These are phyloP conservation scores for Sarcophaga variegata DNA, from an alignment of 2,888 invertebrate species.

Conservation along the genomic window DNA sequence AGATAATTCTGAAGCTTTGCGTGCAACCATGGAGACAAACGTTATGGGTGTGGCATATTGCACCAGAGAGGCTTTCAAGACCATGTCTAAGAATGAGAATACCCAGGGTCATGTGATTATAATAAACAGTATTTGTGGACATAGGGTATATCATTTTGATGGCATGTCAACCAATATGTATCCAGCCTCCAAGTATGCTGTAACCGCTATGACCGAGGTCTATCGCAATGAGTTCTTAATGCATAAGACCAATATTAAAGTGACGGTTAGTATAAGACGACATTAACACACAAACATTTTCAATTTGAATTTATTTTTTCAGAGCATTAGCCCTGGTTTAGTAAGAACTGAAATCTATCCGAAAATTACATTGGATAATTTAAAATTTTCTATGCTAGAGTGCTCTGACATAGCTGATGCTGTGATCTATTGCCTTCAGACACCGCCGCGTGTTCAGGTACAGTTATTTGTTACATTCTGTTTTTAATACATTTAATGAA, in stretches of 20 bases:
- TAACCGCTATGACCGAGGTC: slow-evolving; percentile 76
- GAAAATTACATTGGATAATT: not conserved
- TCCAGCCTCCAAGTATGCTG: slow-evolving; percentile 75
- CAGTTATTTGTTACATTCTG: slow-evolving; percentile 9
- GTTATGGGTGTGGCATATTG: slow-evolving; percentile 80
- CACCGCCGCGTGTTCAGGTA: slow-evolving; percentile 59
- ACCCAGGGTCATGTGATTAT: slow-evolving; percentile 81
- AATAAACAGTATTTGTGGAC: slow-evolving; percentile 79
- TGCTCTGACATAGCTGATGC: slow-evolving; percentile 51
- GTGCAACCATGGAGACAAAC: slow-evolving; percentile 80
- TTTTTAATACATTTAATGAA: not conserved
- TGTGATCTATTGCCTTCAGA: slow-evolving; percentile 62
- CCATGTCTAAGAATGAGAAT: slow-evolving; percentile 79
- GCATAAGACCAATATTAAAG: slow-evolving; percentile 71
- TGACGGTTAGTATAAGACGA: slow-evolving; percentile 67
- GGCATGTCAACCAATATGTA: slow-evolving; percentile 71
- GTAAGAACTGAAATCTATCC: slow-evolving; percentile 61
- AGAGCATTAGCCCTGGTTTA: slow-evolving; percentile 69
- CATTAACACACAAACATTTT: not conserved
- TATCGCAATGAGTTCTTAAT: slow-evolving; percentile 75
- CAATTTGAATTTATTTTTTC: not conserved
- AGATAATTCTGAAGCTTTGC: slow-evolving; percentile 68
- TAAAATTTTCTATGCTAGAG: slow-evolving; percentile 32
- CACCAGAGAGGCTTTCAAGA: slow-evolving; percentile 81
- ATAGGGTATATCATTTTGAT: slow-evolving; percentile 67